These are phyloP conservation scores for Delphinus delphis DNA, from an alignment of 2,113 vertebrate species.

Conservation along the genomic window DNA sequence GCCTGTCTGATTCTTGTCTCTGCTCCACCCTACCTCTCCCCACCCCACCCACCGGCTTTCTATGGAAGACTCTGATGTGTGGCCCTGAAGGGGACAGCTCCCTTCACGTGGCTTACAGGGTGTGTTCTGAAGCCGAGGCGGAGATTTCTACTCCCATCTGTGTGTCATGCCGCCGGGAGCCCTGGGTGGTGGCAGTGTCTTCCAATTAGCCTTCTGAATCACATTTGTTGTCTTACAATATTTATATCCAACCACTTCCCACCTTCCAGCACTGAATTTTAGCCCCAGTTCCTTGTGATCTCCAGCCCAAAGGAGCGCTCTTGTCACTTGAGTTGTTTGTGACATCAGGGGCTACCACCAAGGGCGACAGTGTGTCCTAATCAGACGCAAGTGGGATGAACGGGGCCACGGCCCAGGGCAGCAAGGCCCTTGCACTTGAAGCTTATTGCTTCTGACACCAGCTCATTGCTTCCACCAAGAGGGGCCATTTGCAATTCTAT, in stretches of 20 bases:
- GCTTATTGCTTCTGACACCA: slow-evolving; percentile 17
- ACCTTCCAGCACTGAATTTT: slow-evolving; percentile 54
- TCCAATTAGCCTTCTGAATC: slow-evolving; percentile 66
- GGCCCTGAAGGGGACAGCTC: not conserved
- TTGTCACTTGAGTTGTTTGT: not conserved
- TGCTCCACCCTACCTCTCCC: not conserved
- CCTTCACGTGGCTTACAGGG: accelerated
- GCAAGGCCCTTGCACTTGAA: not conserved
- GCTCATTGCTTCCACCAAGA: not conserved
- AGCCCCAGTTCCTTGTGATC: not conserved
- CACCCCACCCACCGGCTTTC: not conserved
- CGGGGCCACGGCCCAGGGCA: not conserved
- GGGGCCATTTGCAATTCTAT: slow-evolving; percentile 18
- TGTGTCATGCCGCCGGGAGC: not conserved
- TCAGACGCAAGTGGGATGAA: not conserved
- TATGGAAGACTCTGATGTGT: not conserved
- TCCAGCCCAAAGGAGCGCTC: not conserved
- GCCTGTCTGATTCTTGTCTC: not conserved
- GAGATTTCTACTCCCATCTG: slow-evolving; percentile 19
- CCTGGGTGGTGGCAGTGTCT: not conserved
- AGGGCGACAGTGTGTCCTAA: not conserved
- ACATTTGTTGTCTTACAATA: slow-evolving; percentile 75
- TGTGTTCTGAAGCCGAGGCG: not conserved
- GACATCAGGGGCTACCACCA: not conserved
- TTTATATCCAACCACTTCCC: slow-evolving; percentile 72